Percentiles rank a stretch among this genome's conserved stretches.
Evolutionary conservation across 2,113 vertebrate genomes (phyloP).

Genomic region (Plestiodon gilberti): DNA sequence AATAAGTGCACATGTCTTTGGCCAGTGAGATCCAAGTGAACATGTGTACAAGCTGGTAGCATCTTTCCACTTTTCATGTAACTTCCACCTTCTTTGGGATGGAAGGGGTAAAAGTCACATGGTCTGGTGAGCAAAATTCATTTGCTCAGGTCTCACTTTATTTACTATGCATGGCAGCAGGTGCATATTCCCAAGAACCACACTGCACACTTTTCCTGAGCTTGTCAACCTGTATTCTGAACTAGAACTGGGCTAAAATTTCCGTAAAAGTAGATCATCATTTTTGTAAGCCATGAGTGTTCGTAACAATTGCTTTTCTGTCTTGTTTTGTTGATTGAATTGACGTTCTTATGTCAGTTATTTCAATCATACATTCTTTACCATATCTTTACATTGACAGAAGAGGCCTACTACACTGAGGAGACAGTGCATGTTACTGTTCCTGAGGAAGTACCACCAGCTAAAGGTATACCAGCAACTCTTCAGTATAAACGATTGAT

Average conservation of each 20-base stretch:
- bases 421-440: slow-evolving; percentile 68
- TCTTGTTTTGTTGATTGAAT: slow-evolving; percentile 25
- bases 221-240: neutral
- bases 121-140: no score
- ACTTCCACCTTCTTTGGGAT: no score
- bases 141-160: neutral
- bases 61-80: no score
- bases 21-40: neutral
- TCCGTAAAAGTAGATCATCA: neutral
- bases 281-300: neutral
- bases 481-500: slow-evolving; percentile 4
- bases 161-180: neutral
- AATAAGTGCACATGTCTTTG: neutral
- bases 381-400: slow-evolving; percentile 76
- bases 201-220: neutral
- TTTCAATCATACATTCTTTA: slow-evolving; percentile 50
- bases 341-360: slow-evolving; percentile 32
- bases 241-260: neutral
- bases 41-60: no score
- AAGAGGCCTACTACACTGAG: slow-evolving; percentile 75
- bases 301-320: neutral
- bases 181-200: no score
- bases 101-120: no score
- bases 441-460: slow-evolving; percentile 68
- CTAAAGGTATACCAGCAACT: slow-evolving; percentile 70